Conservation (phyloP, 37 sponge, comb jelly and placozoan species). For the Haliclona indistincta region DNA sequence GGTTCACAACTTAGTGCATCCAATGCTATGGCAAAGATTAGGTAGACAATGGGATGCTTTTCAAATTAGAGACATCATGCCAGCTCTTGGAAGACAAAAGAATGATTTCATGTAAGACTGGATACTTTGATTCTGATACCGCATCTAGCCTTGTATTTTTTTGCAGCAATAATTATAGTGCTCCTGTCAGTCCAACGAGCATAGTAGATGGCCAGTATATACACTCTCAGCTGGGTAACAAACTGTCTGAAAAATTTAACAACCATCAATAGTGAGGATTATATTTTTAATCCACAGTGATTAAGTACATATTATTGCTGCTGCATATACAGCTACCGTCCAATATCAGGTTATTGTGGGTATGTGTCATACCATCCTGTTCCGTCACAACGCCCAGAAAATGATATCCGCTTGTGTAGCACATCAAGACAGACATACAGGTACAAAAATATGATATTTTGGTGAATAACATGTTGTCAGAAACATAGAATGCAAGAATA, state of each 20-base stretch:
- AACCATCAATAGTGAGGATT: no score
- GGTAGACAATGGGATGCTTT: conserved; percentile 44
- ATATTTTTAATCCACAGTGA: no score
- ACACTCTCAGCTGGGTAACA: no score
- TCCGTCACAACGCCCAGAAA: neutral
- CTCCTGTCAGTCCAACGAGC: no score
- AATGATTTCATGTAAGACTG: no score
- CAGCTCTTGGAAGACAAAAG: neutral
- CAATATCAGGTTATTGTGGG: conserved; percentile 65
- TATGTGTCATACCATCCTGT: conserved; percentile 34
- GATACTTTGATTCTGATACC: conserved; percentile 19
- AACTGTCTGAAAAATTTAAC: no score
- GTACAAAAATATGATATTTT: neutral
- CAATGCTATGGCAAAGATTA: conserved; percentile 53
- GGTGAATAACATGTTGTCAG: neutral
- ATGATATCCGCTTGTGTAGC: conserved; percentile 38
- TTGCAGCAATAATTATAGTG: neutral
- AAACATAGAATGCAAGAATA: neutral
- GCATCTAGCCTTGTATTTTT: neutral
- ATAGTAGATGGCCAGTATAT: no score
- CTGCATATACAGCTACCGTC: conserved; percentile 25
- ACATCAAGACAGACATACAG: conserved; percentile 48
- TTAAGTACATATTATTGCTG: conserved; percentile 1
- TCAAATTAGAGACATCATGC: conserved; percentile 28
- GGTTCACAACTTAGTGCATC: no score